phyloP scores from a whole-genome alignment of 2,888 invertebrate species.

The Eupeodes latifasciatus region DNA sequence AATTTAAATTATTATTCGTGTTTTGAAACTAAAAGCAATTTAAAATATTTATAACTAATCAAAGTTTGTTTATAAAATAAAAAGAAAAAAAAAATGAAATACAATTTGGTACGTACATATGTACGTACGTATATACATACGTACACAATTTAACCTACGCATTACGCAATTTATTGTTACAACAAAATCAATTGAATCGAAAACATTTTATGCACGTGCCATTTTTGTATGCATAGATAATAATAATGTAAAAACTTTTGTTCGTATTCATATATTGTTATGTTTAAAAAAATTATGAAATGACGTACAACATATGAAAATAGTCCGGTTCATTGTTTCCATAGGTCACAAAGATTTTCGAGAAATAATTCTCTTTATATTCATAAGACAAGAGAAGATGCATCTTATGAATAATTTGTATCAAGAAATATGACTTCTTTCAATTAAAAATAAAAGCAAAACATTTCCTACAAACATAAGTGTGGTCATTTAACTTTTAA shows the following conservation, averaged over 20 bases:
- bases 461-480: too few species aligned
- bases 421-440: too few species aligned
- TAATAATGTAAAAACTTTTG: neutral
- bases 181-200: neutral
- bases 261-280: neutral
- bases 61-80: neutral
- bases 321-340: neutral
- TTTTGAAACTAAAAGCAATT: neutral
- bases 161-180: neutral
- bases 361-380: neutral
- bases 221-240: too few species aligned
- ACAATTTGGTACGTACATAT: too few species aligned
- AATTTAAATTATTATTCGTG: neutral
- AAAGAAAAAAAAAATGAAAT: too few species aligned
- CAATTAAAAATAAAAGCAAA: too few species aligned
- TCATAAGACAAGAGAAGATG: neutral
- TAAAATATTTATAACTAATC: neutral
- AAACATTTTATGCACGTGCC: constrained; percentile 11
- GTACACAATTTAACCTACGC: neutral
- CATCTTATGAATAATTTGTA: too few species aligned
- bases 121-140: neutral
- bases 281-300: neutral
- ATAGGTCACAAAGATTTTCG: neutral
- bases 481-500: too few species aligned
- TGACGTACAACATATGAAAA: neutral